Evolutionary conservation across 2,797 vertebrate species (phyloP).

Genomic region (Tragelaphus oryx): DNA sequence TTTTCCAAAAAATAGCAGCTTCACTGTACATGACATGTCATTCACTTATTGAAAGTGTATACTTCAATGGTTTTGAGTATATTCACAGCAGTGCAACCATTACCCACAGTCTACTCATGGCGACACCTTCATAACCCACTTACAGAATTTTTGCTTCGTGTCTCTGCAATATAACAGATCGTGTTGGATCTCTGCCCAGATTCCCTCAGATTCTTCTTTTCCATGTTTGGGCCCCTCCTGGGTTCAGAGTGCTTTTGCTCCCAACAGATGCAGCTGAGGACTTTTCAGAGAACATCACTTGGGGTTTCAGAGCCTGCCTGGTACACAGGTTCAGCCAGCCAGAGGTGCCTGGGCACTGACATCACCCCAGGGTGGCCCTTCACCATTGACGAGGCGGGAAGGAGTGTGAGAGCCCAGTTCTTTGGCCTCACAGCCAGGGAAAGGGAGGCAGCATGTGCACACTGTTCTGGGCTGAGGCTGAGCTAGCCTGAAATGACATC

Average conservation of each 20-base stretch:
- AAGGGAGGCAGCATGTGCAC: accelerated
- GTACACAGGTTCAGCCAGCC: neutral
- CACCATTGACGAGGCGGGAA: neutral
- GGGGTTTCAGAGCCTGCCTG: neutral
- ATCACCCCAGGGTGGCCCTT: neutral
- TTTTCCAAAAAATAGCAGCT: no score
- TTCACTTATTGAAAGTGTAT: neutral
- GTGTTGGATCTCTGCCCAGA: neutral
- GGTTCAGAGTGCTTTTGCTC: neutral
- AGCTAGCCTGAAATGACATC: neutral
- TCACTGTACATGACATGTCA: neutral
- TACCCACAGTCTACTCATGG: neutral
- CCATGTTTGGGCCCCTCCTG: neutral
- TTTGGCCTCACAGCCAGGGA: neutral
- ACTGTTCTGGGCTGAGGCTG: neutral
- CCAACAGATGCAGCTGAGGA: neutral
- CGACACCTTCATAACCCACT: neutral
- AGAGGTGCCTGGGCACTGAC: neutral
- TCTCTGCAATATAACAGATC: neutral
- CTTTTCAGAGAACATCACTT: neutral
- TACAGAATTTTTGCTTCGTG: neutral
- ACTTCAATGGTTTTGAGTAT: neutral
- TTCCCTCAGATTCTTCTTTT: neutral
- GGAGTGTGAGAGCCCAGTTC: neutral
- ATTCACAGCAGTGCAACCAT: neutral